Evolutionary conservation across 92 coral and sea anemone genomes (phyloP).

Genomic region (Parazoanthus darwini): DNA sequence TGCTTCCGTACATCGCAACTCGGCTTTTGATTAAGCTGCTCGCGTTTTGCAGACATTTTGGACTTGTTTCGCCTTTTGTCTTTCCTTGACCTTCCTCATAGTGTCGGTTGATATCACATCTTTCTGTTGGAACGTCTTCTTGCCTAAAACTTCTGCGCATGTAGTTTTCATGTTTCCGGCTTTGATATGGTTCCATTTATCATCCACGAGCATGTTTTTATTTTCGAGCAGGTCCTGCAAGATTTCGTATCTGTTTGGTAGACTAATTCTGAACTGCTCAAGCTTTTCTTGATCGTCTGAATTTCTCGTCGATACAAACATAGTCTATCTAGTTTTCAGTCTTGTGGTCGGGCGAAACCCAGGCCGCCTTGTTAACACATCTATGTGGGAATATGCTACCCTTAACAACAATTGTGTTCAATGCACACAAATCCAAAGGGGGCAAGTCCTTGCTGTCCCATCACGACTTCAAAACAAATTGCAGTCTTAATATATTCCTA

Average conservation of each 20-base stretch:
- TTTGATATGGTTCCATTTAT: conserved; percentile 25
- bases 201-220: conserved; percentile 17
- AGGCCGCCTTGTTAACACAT: conserved; percentile 22
- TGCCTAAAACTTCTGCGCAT: conserved; percentile 9
- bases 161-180: not conserved
- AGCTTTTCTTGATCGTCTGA: not conserved
- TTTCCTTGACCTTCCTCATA: conserved; percentile 10
- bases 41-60: conserved; percentile 28
- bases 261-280: not conserved
- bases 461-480: not conserved
- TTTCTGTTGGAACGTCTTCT: conserved; percentile 12
- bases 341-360: conserved; percentile 40
- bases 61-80: conserved; percentile 30
- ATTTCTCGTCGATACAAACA: conserved; percentile 31
- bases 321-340: conserved; percentile 38
- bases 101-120: conserved; percentile 26
- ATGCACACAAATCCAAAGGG: conserved; percentile 25
- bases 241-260: not conserved
- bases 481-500: no score
- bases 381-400: conserved; percentile 36
- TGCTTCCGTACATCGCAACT: not conserved
- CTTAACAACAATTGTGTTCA: conserved; percentile 32
- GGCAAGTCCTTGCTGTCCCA: conserved; percentile 29
- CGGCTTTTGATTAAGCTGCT: conserved; percentile 33
- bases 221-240: conserved; percentile 9